Conservation (phyloP, 2,797 vertebrate species). For the Tympanoctomys barrerae region DNA sequence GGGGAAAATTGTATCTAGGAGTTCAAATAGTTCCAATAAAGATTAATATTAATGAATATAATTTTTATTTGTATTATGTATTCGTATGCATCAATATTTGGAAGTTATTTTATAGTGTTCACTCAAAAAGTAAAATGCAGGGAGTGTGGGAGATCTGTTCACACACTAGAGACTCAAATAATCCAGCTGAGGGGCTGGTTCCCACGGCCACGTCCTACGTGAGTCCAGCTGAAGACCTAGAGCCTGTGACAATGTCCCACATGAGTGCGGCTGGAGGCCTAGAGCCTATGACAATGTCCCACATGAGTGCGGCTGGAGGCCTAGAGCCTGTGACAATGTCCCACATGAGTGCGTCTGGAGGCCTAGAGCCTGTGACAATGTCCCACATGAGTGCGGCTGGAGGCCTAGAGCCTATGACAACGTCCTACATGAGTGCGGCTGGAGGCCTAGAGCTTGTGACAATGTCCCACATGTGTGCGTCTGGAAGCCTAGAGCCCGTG, state of each 20-base stretch:
- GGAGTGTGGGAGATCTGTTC: not conserved
- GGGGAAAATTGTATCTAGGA: not conserved
- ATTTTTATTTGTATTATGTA: slow-evolving; percentile 2
- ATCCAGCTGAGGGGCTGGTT: too few species aligned
- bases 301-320: not conserved
- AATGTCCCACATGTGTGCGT: not conserved
- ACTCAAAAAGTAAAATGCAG: not conserved
- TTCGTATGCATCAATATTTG: slow-evolving; percentile 28
- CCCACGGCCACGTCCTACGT: not conserved
- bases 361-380: not conserved
- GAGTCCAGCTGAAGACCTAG: too few species aligned
- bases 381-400: too few species aligned
- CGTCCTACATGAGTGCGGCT: not conserved
- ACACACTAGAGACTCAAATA: not conserved
- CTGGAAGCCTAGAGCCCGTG: not conserved
- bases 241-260: too few species aligned
- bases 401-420: too few species aligned
- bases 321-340: not conserved
- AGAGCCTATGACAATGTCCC: not conserved
- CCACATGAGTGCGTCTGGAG: not conserved
- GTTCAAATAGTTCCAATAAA: slow-evolving; percentile 6
- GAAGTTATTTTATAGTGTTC: not conserved
- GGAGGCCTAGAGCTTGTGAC: too few species aligned
- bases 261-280: not conserved
- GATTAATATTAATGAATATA: not conserved